These are phyloP conservation scores for Mus spicilegus DNA, from an alignment of 2,113 vertebrate species.

Conservation along the genomic window DNA sequence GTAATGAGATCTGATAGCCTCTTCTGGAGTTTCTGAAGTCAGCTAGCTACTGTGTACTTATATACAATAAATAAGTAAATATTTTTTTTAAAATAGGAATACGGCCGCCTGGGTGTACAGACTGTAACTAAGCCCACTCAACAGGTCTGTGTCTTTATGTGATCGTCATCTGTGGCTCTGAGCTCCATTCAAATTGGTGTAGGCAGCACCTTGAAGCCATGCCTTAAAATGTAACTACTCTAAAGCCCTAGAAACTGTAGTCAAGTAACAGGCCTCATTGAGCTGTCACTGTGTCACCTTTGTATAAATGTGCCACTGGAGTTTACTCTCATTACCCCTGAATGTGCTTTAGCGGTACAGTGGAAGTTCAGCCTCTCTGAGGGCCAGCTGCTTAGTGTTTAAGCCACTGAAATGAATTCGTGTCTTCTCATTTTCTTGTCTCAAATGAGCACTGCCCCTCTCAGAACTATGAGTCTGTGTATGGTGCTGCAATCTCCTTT, in stretches of 20 bases:
- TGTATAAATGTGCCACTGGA: neutral
- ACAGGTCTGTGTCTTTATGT: constrained; percentile 68
- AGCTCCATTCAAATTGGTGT: constrained; percentile 60
- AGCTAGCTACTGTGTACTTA: too few species aligned
- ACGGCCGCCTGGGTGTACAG: constrained; percentile 61
- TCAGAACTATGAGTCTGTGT: neutral
- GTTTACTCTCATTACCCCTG: neutral
- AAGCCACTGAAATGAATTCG: constrained; percentile 14
- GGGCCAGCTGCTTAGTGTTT: neutral
- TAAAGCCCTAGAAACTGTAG: constrained; percentile 50
- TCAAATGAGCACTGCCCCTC: constrained; percentile 43
- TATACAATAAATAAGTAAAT: too few species aligned
- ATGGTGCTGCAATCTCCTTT: neutral
- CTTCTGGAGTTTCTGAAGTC: too few species aligned
- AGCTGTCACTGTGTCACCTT: neutral
- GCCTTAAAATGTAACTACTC: constrained; percentile 74
- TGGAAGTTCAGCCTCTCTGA: neutral
- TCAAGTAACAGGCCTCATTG: neutral
- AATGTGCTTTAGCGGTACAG: neutral
- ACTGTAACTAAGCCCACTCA: constrained; percentile 53
- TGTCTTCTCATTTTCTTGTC: constrained; percentile 51
- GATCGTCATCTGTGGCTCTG: constrained; percentile 79
- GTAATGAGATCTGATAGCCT: too few species aligned
- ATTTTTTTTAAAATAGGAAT: neutral
- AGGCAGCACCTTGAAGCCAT: constrained; percentile 81